Conservation (phyloP, 2,888 invertebrate species). For the Oconnorella tubifera region DNA sequence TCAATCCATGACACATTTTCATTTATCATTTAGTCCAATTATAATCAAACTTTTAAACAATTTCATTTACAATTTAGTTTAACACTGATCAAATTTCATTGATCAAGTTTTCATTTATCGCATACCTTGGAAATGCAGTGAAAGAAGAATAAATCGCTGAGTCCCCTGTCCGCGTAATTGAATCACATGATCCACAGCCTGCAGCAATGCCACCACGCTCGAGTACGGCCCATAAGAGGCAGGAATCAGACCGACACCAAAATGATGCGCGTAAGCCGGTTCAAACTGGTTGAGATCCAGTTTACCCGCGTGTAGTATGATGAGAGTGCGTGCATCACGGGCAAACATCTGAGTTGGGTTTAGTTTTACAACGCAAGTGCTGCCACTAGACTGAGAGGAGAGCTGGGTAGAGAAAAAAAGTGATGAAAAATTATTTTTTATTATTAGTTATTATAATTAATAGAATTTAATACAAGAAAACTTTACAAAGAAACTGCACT, state of each 20-base stretch:
- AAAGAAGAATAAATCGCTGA: slow-evolving; percentile 44
- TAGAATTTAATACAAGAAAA: no score
- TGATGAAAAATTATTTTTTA: no score
- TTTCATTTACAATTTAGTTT: no score
- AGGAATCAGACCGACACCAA: slow-evolving; percentile 59
- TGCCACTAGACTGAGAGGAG: no score
- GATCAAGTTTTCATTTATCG: no score
- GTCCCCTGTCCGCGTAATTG: slow-evolving; percentile 56
- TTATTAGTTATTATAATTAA: no score
- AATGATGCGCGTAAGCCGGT: slow-evolving; percentile 40
- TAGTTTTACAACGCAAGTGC: slow-evolving; percentile 41
- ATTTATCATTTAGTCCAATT: no score
- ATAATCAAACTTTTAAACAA: no score
- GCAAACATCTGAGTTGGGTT: slow-evolving; percentile 59
- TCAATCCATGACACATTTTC: no score
- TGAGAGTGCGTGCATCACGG: slow-evolving; percentile 60
- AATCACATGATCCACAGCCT: slow-evolving; percentile 62
- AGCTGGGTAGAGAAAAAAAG: no score
- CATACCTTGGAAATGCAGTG: slow-evolving; percentile 38
- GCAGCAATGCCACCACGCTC: slow-evolving; percentile 59
- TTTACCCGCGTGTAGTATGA: slow-evolving; percentile 59
- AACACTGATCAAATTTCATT: no score
- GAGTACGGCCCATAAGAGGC: slow-evolving; percentile 60
- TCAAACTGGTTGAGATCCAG: slow-evolving; percentile 49
- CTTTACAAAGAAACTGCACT: no score